These are phyloP conservation scores for Heliconius congener DNA, from an alignment of 1,140 invertebrate genomes.

Conservation along the genomic window DNA sequence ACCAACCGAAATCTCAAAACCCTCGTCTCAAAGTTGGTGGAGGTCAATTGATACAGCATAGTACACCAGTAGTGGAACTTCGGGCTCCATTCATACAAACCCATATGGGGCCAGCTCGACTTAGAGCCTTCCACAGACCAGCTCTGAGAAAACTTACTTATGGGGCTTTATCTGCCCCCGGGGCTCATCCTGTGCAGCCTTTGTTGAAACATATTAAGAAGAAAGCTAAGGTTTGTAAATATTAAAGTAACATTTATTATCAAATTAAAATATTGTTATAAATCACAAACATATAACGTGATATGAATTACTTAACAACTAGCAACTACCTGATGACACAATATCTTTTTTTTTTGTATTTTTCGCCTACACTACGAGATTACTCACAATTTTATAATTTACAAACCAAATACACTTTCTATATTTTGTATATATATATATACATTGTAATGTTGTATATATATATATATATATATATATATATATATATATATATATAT, in stretches of 20 bases:
- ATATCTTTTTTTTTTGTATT: too few species aligned
- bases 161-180: constrained; percentile 87
- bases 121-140: constrained; percentile 97
- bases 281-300: not conserved
- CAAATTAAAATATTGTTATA: not conserved
- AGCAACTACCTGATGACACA: too few species aligned
- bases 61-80: constrained; percentile 97
- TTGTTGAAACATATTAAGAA: constrained; percentile 95
- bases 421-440: too few species aligned
- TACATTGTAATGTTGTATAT: too few species aligned
- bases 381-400: too few species aligned
- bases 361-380: too few species aligned
- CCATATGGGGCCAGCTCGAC: constrained; percentile 87
- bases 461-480: too few species aligned
- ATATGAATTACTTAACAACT: too few species aligned
- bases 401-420: too few species aligned
- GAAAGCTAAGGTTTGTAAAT: constrained; percentile 88
- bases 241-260: not conserved
- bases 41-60: constrained; percentile 96
- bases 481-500: too few species aligned
- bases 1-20: constrained; percentile 93
- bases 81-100: constrained; percentile 97
- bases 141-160: constrained; percentile 93
- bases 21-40: constrained; percentile 90
- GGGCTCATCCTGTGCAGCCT: constrained; percentile 89